A percentile compares a stretch with the other conserved stretches of the same genome.
Conservation (phyloP, 2,113 vertebrate species). For the Conger conger region DNA sequence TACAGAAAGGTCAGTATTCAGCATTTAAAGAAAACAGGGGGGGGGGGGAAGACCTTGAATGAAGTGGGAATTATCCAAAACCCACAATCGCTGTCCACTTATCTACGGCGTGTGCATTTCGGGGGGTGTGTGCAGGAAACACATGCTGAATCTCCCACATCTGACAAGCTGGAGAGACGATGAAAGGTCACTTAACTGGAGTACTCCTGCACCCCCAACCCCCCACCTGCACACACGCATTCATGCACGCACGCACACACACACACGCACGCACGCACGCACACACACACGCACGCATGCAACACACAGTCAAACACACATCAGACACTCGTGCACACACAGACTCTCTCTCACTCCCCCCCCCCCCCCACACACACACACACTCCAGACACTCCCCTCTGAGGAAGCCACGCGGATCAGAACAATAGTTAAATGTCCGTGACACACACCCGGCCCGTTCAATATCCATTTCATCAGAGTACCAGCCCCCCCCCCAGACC, state of each 20-base stretch:
- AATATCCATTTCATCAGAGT: slow-evolving; percentile 76
- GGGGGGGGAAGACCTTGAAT: not conserved
- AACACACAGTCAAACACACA: too few species aligned
- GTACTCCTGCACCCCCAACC: not conserved
- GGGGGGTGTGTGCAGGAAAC: not conserved
- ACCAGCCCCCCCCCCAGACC: slow-evolving; percentile 69
- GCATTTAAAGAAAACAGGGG: not conserved
- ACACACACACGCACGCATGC: slow-evolving; percentile 48
- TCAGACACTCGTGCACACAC: slow-evolving; percentile 40
- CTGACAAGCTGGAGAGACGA: not conserved
- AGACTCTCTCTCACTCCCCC: slow-evolving; percentile 50
- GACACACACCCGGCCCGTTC: slow-evolving; percentile 68
- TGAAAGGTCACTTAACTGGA: not conserved
- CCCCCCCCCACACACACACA: slow-evolving; percentile 39
- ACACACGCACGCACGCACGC: slow-evolving; percentile 45
- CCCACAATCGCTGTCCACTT: not conserved
- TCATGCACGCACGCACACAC: slow-evolving; percentile 23
- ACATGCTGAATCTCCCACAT: slow-evolving; percentile 6
- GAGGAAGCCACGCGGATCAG: slow-evolving; percentile 54
- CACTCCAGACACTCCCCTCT: slow-evolving; percentile 7
- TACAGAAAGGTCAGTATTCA: not conserved
- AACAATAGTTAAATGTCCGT: slow-evolving; percentile 73
- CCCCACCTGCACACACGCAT: slow-evolving; percentile 52
- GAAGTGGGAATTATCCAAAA: not conserved
- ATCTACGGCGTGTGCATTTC: not conserved